Evolutionary conservation across 2,113 vertebrate species (phyloP), one percentile per base, ranked within the genome.

Genomic region (Rhinogobius similis): DNA sequence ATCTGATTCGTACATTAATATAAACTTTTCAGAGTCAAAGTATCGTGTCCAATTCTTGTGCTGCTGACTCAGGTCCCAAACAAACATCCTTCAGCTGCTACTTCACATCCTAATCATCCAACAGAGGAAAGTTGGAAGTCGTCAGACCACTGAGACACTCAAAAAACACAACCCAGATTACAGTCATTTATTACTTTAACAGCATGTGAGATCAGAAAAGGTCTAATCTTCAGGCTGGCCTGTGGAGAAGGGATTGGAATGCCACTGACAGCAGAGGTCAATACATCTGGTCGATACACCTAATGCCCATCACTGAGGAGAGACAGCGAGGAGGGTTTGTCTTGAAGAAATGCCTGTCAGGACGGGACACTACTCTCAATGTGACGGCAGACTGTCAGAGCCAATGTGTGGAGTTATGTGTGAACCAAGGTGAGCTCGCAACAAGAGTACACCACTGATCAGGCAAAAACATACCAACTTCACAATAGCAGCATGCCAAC

Each of bases 61-160:
- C 78, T 46, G 75, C 76, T 44, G 76, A 89, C 68, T 86, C 83
- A 86, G 81, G 67, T 75, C 55, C 43, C 67, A 24, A 82, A 56
- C 53, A 86, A 78, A 83, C 79, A 77, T 86, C 87, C 77, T 66
- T 73, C 72, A 62, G 38, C 2, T 66, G 32, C 69, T 5, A 39
- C 69, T 52, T 44, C 65, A 67, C 76, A 78, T 84, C 72, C 82
- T 80, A 63, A 77, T 74, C 75, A 67, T 71, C 64, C 23, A 48
- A n/a, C 1, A 14, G 48, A 81, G 58, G 14, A n/a, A 65, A 72
- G 67, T 62, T 11, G 3, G 13, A 23, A 69, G 46, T 73, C 76
- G 55, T 62, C 27, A 75, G 39, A 36, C 32, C 32, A 71, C 56
- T 77, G 67, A 50, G 10, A 29, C n/a, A n/a, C 48, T 56, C 10